Percentiles rank a stretch among this genome's conserved stretches.
These are phyloP conservation scores for Lutjanus campechanus DNA, from an alignment of 2,797 vertebrate species.

Conservation along the genomic window DNA sequence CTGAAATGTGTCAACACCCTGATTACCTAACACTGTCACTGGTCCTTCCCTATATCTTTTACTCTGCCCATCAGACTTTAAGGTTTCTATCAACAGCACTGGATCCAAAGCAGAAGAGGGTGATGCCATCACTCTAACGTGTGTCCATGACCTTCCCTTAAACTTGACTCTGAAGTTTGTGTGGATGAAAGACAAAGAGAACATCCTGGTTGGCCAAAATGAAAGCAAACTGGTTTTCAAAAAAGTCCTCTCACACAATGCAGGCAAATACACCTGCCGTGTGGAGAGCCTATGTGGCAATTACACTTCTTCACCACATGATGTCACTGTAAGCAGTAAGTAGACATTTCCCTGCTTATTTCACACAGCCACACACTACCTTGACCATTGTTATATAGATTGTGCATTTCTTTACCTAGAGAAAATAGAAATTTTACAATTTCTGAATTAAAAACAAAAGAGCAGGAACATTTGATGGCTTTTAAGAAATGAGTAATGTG, in stretches of 20 bases:
- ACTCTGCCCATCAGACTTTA: constrained; percentile 43
- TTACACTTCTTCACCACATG: not conserved
- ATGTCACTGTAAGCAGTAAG: constrained; percentile 50
- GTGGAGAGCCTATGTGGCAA: not conserved
- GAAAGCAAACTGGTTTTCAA: rapidly evolving
- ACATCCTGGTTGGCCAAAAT: rapidly evolving
- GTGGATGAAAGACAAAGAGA: not conserved
- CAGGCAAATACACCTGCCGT: constrained; percentile 48
- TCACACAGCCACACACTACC: not conserved
- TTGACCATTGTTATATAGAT: not conserved
- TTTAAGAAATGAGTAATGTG: not conserved
- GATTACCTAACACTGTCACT: constrained; percentile 10
- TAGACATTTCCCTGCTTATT: constrained; percentile 12
- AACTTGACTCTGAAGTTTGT: rapidly evolving
- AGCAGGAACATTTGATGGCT: not conserved
- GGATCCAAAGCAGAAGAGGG: rapidly evolving
- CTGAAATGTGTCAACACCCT: not conserved
- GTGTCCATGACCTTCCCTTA: constrained; percentile 36
- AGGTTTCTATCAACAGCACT: constrained; percentile 16
- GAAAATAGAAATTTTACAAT: not conserved
- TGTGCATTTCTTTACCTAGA: not conserved
- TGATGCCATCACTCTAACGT: constrained; percentile 28
- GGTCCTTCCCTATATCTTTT: constrained; percentile 14
- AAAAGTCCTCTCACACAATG: rapidly evolving
- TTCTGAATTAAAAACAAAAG: not conserved